Evolutionary conservation across 2,113 vertebrate species (phyloP).

Genomic region (Scalopus aquaticus): DNA sequence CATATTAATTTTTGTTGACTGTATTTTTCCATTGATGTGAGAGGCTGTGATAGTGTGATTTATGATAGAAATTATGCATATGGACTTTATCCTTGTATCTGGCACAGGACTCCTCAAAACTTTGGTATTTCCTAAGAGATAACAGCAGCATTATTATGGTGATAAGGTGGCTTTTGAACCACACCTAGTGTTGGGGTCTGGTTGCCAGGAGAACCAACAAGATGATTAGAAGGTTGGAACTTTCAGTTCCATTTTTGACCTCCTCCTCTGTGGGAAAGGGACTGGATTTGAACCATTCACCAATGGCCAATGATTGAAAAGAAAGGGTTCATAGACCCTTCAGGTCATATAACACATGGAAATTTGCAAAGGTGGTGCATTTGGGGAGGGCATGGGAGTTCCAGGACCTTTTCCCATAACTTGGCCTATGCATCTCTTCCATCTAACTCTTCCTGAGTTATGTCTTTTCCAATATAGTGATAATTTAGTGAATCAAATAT

Average conservation of each 20-base stretch:
- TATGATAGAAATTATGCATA: not conserved
- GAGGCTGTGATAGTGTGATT: not conserved
- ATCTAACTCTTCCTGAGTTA: not conserved
- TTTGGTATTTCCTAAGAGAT: not conserved
- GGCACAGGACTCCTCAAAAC: not conserved
- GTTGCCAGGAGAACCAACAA: no score
- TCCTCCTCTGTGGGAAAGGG: no score
- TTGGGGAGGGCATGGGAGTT: no score
- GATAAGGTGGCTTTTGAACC: no score
- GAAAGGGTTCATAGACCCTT: no score
- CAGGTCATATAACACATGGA: no score
- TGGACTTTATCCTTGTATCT: not conserved
- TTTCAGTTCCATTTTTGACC: no score
- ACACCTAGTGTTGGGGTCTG: no score
- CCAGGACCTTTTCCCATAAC: not conserved
- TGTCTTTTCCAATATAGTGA: not conserved
- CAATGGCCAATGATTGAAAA: not conserved
- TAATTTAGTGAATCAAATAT: not conserved
- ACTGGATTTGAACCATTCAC: not conserved
- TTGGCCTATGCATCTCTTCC: not conserved
- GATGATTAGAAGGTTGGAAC: no score
- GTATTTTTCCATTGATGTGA: not conserved
- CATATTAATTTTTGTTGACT: not conserved
- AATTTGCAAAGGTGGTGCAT: no score
- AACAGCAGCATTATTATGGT: not conserved